phyloP scores from a whole-genome alignment of 1,140 invertebrate species.

The Trissolcus basalis region DNA sequence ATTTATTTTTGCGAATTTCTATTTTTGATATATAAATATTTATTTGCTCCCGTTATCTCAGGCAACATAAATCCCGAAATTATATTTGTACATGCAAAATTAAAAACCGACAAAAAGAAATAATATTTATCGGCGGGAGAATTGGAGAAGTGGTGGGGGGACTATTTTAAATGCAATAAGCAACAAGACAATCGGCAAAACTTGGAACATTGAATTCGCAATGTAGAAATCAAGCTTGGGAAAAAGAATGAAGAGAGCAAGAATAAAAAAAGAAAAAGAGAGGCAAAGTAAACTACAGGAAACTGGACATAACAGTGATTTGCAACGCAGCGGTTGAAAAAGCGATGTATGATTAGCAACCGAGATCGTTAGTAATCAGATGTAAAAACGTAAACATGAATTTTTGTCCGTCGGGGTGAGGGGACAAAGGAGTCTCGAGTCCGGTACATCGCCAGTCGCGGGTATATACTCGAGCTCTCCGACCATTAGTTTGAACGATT shows the following conservation, averaged over 20 bases:
- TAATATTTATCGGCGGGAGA: no score
- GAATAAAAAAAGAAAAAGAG: constrained; percentile 3
- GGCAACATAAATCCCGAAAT: background rate
- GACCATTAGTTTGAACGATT: constrained; percentile 75
- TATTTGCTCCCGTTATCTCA: background rate
- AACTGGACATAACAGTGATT: constrained; percentile 53
- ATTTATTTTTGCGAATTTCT: constrained; percentile 20
- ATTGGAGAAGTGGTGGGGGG: no score
- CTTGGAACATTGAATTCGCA: constrained; percentile 8
- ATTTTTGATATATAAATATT: constrained; percentile 8
- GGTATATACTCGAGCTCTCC: constrained; percentile 26
- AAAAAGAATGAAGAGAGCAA: background rate
- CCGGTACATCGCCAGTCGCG: constrained; percentile 11
- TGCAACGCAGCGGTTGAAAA: constrained; percentile 31
- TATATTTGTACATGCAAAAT: no score
- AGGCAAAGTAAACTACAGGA: constrained; percentile 35
- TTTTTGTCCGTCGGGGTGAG: constrained; percentile 22
- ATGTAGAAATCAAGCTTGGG: constrained; percentile 4
- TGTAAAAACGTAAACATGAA: constrained; percentile 50
- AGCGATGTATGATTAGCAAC: constrained; percentile 50
- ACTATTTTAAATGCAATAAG: no score
- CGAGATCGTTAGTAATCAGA: constrained; percentile 46
- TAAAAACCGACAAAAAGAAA: no score
- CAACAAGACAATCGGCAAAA: constrained; percentile 19
- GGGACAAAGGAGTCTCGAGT: background rate